Percentiles rank a stretch among this genome's conserved stretches.
Conservation (phyloP, 2,113 vertebrate species). For the Alosa alosa region DNA sequence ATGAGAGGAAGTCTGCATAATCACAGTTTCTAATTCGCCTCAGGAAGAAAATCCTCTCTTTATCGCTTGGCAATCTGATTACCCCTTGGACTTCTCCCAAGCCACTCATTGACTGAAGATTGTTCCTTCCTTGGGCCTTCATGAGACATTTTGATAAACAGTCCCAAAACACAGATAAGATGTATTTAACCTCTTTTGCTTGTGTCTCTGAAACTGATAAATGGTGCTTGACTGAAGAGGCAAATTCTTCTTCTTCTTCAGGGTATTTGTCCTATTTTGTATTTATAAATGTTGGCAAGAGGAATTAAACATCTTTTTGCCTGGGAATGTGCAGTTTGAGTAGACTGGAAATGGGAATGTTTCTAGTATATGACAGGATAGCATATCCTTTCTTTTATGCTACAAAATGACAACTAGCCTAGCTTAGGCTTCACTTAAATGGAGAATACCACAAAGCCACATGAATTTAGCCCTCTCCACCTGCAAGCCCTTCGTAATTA, state of each 20-base stretch:
- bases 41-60: slow-evolving; percentile 28
- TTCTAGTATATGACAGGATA: background rate
- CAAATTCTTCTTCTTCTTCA: background rate
- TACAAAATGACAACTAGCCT: background rate
- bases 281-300: background rate
- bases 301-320: background rate
- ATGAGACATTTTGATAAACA: slow-evolving; percentile 30
- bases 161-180: slow-evolving; percentile 20
- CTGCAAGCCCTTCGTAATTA: slow-evolving; percentile 9
- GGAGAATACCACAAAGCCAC: slow-evolving; percentile 5
- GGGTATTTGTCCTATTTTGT: background rate
- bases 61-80: slow-evolving; percentile 33
- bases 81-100: slow-evolving; percentile 25
- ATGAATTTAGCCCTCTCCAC: slow-evolving; percentile 6
- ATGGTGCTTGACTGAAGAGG: slow-evolving; percentile 10
- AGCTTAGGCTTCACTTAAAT: background rate
- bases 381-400: background rate
- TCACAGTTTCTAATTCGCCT: background rate
- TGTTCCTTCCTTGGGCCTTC: slow-evolving; percentile 21
- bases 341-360: background rate
- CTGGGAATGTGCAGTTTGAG: background rate
- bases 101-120: slow-evolving; percentile 34
- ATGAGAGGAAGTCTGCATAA: background rate
- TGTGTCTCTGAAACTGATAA: background rate
- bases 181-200: background rate